Percentiles rank a stretch among this genome's conserved stretches.
These are phyloP conservation scores for Xenopus petersii DNA, from an alignment of 2,797 vertebrate genomes.

Conservation along the genomic window DNA sequence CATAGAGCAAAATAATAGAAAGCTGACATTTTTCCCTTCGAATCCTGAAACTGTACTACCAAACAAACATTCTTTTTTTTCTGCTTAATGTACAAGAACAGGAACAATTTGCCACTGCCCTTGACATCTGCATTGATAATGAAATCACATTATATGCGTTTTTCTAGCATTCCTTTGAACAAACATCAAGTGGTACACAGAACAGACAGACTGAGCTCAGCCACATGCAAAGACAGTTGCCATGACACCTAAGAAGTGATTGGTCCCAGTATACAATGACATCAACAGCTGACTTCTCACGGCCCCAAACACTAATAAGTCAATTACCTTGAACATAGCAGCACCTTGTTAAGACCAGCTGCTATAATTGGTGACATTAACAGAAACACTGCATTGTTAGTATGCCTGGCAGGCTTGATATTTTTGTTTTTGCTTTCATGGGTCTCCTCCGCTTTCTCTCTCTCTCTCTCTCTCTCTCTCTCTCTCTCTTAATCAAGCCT, in stretches of 20 bases:
- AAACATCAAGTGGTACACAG: constrained; percentile 35
- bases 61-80: constrained; percentile 11
- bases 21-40: neutral
- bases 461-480: neutral
- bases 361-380: constrained; percentile 45
- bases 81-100: constrained; percentile 8
- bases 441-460: neutral
- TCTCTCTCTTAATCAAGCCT: constrained; percentile 28
- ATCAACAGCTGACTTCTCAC: constrained; percentile 44
- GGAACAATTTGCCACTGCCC: constrained; percentile 23
- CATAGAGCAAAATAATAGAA: neutral
- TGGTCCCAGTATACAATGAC: constrained; percentile 39
- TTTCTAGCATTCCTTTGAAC: constrained; percentile 45
- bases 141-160: constrained; percentile 41
- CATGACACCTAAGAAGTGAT: constrained; percentile 38
- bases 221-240: constrained; percentile 41
- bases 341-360: constrained; percentile 47
- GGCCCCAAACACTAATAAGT: constrained; percentile 37
- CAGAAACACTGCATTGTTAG: constrained; percentile 41
- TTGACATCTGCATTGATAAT: constrained; percentile 48
- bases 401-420: constrained; percentile 36
- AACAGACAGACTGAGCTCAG: constrained; percentile 31
- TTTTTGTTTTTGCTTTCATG: constrained; percentile 34
- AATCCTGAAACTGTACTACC: neutral
- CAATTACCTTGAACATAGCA: constrained; percentile 49